A percentile compares a stretch with the other conserved stretches of the same genome.
Conservation (phyloP, 2,888 invertebrate genomes). For the Scotopteryx bipunctaria region DNA sequence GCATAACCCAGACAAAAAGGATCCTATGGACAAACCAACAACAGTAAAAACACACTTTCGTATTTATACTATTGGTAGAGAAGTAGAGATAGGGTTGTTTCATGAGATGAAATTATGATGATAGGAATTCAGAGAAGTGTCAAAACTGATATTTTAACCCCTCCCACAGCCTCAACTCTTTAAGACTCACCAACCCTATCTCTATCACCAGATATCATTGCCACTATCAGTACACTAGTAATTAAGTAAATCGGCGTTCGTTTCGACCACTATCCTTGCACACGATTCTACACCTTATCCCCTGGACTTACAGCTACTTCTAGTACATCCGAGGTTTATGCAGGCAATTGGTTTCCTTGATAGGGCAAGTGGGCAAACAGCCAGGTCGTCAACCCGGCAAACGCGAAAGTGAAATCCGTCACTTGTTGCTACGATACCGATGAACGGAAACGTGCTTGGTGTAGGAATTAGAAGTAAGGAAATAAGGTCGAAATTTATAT, state of each 20-base stretch:
- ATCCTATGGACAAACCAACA: no score
- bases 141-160: no score
- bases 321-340: conserved; percentile 35
- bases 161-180: neutral
- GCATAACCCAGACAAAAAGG: no score
- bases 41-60: no score
- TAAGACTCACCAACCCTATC: conserved; percentile 27
- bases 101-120: no score
- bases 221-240: conserved; percentile 46
- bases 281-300: conserved; percentile 26
- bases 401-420: conserved; percentile 72
- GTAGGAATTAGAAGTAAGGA: conserved; percentile 44
- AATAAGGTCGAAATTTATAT: conserved; percentile 50
- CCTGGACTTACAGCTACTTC: conserved; percentile 32
- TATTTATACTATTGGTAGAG: no score
- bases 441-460: conserved; percentile 54
- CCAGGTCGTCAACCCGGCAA: conserved; percentile 55
- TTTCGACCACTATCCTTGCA: conserved; percentile 23
- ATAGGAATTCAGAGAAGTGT: no score
- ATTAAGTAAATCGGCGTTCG: conserved; percentile 47
- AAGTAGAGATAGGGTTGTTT: no score
- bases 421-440: conserved; percentile 65
- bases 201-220: conserved; percentile 36
- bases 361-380: conserved; percentile 47
- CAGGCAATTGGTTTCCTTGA: conserved; percentile 46